A percentile compares a stretch with the other conserved stretches of the same genome.
Evolutionary conservation across 2,888 invertebrate genomes (phyloP).

Genomic region (Operophtera brumata): DNA sequence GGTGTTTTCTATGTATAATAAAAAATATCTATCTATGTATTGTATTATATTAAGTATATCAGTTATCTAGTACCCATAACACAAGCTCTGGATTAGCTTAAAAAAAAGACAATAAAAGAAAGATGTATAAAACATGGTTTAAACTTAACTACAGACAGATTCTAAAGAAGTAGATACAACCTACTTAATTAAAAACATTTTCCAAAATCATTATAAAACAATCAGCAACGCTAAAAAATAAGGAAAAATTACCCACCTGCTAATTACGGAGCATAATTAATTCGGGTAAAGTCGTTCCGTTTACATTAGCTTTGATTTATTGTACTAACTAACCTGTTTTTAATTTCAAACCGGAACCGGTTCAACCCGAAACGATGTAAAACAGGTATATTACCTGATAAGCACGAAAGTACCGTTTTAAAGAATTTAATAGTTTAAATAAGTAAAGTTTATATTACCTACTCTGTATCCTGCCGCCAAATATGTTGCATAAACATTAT

Average conservation of each 20-base stretch:
- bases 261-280: constrained; percentile 7
- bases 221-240: constrained; percentile 1
- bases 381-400: constrained; percentile 7
- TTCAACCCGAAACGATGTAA: constrained; percentile 5
- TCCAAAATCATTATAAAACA: not conserved
- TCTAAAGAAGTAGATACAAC: too few relatives aligned
- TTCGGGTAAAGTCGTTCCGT: constrained; percentile 2
- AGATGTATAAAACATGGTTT: too few relatives aligned
- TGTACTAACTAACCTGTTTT: constrained; percentile 8
- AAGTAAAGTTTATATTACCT: not conserved
- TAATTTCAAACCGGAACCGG: constrained; percentile 15
- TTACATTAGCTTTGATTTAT: constrained; percentile 20
- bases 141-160: too few relatives aligned
- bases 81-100: too few relatives aligned
- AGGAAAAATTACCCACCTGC: not conserved
- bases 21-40: too few relatives aligned
- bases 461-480: too few relatives aligned
- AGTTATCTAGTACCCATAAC: too few relatives aligned
- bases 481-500: too few relatives aligned
- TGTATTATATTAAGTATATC: too few relatives aligned
- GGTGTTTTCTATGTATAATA: too few relatives aligned
- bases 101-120: too few relatives aligned
- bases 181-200: too few relatives aligned
- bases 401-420: constrained; percentile 3
- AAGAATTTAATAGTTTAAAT: not conserved